A percentile compares a stretch with the other conserved stretches of the same genome.
phyloP scores from a whole-genome alignment of 2,888 invertebrate genomes.

The Caenorhabditis japonica region DNA sequence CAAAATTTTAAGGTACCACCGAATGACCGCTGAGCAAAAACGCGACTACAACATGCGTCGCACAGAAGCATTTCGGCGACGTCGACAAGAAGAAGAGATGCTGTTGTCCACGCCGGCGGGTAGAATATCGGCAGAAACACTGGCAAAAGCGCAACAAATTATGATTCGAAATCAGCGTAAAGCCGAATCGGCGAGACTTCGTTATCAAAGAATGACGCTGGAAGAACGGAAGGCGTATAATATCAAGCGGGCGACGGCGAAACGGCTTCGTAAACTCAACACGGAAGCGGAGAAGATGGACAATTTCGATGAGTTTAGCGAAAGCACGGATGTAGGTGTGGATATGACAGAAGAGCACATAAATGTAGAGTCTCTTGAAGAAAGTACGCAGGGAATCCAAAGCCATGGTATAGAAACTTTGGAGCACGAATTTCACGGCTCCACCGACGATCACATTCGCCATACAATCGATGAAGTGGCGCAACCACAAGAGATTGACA shows the following conservation, averaged over 20 bases:
- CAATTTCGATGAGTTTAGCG: neutral
- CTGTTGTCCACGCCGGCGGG: constrained; percentile 74
- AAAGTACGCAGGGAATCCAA: no score
- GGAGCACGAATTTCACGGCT: constrained; percentile 1
- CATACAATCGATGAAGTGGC: constrained; percentile 36
- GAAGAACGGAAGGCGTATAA: constrained; percentile 58
- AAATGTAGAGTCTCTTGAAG: neutral
- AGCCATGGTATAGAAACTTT: no score
- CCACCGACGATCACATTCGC: neutral
- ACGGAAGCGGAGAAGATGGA: constrained; percentile 1
- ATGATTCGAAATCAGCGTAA: constrained; percentile 65
- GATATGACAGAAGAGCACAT: neutral
- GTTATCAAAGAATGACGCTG: constrained; percentile 63
- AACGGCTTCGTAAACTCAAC: constrained; percentile 7
- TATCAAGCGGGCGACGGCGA: constrained; percentile 33
- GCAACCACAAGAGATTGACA: neutral
- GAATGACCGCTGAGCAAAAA: constrained; percentile 70
- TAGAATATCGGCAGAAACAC: constrained; percentile 55
- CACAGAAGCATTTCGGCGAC: constrained; percentile 73
- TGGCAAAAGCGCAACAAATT: constrained; percentile 63
- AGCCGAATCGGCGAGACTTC: constrained; percentile 59
- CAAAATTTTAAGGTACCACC: constrained; percentile 57
- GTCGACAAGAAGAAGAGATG: constrained; percentile 69
- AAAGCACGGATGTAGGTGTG: neutral
- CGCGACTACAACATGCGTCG: constrained; percentile 71